These are phyloP conservation scores for Chironomus tepperi DNA, from an alignment of 1,140 invertebrate species.

Conservation along the genomic window DNA sequence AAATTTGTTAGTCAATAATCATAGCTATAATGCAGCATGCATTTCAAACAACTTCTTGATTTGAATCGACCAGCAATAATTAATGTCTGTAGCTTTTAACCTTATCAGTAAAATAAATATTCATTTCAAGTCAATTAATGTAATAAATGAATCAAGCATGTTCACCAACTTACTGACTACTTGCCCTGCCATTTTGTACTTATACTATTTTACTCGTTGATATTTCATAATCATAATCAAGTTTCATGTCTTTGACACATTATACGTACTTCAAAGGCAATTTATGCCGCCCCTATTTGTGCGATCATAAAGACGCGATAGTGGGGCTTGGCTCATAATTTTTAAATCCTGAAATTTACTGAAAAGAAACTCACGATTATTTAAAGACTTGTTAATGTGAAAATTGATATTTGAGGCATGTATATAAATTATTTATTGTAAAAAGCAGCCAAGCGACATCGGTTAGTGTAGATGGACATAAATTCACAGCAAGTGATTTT, in stretches of 20 bases:
- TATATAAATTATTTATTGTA: conserved; percentile 20
- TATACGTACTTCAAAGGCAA: conserved; percentile 6
- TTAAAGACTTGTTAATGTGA: conserved; percentile 18
- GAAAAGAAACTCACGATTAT: neutral
- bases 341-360: neutral
- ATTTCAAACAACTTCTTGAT: neutral
- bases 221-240: conserved; percentile 23
- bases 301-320: neutral
- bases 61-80: neutral
- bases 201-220: neutral
- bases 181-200: neutral
- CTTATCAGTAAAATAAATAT: neutral
- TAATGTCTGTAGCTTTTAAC: conserved; percentile 4
- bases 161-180: neutral
- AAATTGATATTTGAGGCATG: conserved; percentile 20
- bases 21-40: neutral
- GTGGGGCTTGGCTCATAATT: conserved; percentile 11
- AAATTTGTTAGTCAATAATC: neutral
- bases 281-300: neutral
- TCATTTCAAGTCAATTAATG: neutral
- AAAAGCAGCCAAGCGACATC: conserved; percentile 5
- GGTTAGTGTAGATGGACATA: neutral
- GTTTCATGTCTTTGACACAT: conserved; percentile 22
- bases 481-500: conserved; percentile 22
- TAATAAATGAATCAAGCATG: conserved; percentile 1